Conservation (phyloP, 2,797 vertebrate genomes). For the Hephaestus fuliginosus region DNA sequence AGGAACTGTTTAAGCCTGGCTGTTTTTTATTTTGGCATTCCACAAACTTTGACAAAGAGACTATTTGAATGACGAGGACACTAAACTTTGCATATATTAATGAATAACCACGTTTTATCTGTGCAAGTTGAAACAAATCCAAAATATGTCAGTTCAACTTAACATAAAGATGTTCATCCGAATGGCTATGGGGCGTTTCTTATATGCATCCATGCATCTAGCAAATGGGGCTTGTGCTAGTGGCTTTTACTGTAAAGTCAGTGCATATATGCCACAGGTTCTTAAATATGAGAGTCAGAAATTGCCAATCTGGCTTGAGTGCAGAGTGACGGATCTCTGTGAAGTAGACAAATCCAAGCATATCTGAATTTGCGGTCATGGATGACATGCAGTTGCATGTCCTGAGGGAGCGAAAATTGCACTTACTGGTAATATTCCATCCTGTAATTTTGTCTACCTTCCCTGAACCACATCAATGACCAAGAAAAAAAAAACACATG, state of each 20-base stretch:
- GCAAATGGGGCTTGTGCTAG: slow-evolving; percentile 12
- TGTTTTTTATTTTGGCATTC: slow-evolving; percentile 24
- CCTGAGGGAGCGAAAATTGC: slow-evolving; percentile 55
- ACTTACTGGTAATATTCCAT: slow-evolving; percentile 71
- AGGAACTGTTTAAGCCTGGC: background rate
- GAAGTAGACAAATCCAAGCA: slow-evolving; percentile 56
- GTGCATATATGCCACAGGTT: slow-evolving; percentile 30
- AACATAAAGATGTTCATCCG: background rate
- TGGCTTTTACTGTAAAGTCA: slow-evolving; percentile 15
- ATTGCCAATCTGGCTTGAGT: slow-evolving; percentile 32
- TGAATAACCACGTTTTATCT: slow-evolving; percentile 1
- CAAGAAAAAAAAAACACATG: slow-evolving; percentile 64
- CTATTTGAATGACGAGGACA: slow-evolving; percentile 11
- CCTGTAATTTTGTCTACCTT: slow-evolving; percentile 75
- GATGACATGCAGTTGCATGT: slow-evolving; percentile 62
- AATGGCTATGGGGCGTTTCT: slow-evolving; percentile 15
- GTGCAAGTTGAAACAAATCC: slow-evolving; percentile 45
- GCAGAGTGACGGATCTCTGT: slow-evolving; percentile 46
- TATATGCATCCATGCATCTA: slow-evolving; percentile 8
- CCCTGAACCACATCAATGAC: slow-evolving; percentile 71
- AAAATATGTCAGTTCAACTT: background rate
- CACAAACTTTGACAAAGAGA: slow-evolving; percentile 10
- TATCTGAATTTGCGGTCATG: slow-evolving; percentile 51
- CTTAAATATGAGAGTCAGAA: slow-evolving; percentile 41
- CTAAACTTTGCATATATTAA: slow-evolving; percentile 20